Evolutionary conservation across 2,797 vertebrate genomes (phyloP).

Genomic region (Cuculus canorus): DNA sequence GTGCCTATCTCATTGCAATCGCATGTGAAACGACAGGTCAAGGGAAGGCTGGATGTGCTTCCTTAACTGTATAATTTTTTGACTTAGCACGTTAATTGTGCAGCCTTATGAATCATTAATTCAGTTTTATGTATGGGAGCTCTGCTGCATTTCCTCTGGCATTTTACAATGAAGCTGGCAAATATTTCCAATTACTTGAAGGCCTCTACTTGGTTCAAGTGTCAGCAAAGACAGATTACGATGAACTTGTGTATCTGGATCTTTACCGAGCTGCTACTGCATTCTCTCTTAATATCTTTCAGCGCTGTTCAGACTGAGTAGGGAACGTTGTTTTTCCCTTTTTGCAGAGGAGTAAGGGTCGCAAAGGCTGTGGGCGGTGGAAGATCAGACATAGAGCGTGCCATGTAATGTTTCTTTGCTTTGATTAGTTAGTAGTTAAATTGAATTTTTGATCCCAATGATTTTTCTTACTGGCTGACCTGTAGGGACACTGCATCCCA

Average conservation of each 20-base stretch:
- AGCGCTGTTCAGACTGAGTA: background rate
- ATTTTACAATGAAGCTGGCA: background rate
- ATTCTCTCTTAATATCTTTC: background rate
- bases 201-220: background rate
- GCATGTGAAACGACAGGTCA: background rate
- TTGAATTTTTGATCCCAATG: background rate
- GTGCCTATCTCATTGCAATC: slow-evolving; percentile 45
- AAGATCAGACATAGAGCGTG: background rate
- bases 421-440: background rate
- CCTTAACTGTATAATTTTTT: background rate
- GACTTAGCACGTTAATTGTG: slow-evolving; percentile 15
- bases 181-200: slow-evolving; percentile 14
- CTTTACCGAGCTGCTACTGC: background rate
- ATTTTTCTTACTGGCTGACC: background rate
- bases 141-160: slow-evolving; percentile 20
- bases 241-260: background rate
- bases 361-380: background rate
- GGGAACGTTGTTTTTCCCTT: background rate
- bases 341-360: background rate
- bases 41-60: background rate
- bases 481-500: background rate
- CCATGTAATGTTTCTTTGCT: background rate
- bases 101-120: slow-evolving; percentile 35
- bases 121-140: slow-evolving; percentile 1
- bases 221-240: background rate